Base-by-base conservation (phyloP, 2,888 invertebrate species). In the Rhagonycha fulva region DNA sequence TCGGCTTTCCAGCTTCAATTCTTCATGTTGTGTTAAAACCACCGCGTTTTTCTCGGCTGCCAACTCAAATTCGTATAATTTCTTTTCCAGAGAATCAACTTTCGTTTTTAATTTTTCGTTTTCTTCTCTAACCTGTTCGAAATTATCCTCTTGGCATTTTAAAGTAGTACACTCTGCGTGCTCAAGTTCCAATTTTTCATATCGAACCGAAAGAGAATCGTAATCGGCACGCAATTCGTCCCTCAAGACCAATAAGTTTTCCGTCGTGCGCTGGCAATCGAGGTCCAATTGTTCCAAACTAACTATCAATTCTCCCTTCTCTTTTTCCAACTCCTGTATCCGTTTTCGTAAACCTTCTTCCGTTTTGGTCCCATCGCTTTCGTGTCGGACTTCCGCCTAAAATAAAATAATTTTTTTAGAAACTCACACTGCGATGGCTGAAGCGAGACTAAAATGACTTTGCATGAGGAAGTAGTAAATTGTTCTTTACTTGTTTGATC, bases 31-130 rank as follows among this genome's bases (percentile, higher is more conserved):
- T 47, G 0, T n/a, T 47, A n/a, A n/a, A 47, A 47, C 2, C n/a
- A 7, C n/a, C 26, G 26, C 4, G 7, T 3, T 26, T 26, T 26
- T 7, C 26, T 7, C 5, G 7, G 26, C 7, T 7, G 26, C 26
- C 26, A 26, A 4, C n/a, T n/a, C 47, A 12, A 32, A 32, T 32
- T 32, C 32, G 5, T n/a, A 7, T 47, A 2, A 7, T 4, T 47
- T 47, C n/a, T n/a, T n/a, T 47, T 47, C n/a, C n/a, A 47, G n/a
- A 9, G n/a, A 47, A 47, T 66, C 74, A 3, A 70, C 3, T 63
- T 89, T 89, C 82, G 89, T 89, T 79, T 86, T 88, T 66, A 90
- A 80, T 11, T 89, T 78, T 66, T 88, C 84, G 76, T 90, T 87
- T 75, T 90, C 86, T 71, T 87, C 88, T 83, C 90, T 89, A 60